These are phyloP conservation scores for Silurus aristotelis DNA, from an alignment of 2,797 vertebrate species.

Conservation along the genomic window DNA sequence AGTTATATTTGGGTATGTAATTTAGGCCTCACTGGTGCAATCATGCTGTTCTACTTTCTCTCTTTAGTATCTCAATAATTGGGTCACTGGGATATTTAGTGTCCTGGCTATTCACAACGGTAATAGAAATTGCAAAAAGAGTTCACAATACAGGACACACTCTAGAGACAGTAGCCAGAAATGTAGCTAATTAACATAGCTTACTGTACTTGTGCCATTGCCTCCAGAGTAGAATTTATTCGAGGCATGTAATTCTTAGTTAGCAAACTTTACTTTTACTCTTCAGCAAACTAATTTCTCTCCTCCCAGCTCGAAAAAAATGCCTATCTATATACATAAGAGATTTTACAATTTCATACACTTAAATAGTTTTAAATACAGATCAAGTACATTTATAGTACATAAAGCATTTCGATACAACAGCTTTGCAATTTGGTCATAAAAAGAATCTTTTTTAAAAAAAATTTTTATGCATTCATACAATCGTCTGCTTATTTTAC, in stretches of 20 bases:
- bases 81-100: constrained; percentile 40
- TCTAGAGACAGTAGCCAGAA: constrained; percentile 32
- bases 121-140: constrained; percentile 42
- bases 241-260: constrained; percentile 27
- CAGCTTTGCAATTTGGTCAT: constrained; percentile 49
- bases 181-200: constrained; percentile 39
- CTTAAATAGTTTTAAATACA: constrained; percentile 53
- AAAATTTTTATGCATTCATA: constrained; percentile 23
- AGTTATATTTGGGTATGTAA: constrained; percentile 43
- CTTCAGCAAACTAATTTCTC: constrained; percentile 62
- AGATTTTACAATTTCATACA: constrained; percentile 53
- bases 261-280: constrained; percentile 65
- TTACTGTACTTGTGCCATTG: constrained; percentile 17
- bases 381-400: constrained; percentile 52
- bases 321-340: constrained; percentile 66
- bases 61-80: constrained; percentile 48
- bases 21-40: constrained; percentile 33
- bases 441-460: constrained; percentile 52
- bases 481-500: constrained; percentile 2
- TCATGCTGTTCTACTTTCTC: constrained; percentile 53
- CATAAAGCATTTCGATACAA: constrained; percentile 55
- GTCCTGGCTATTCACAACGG: constrained; percentile 30
- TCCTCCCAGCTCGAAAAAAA: constrained; percentile 66
- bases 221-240: constrained; percentile 33
- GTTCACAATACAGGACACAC: constrained; percentile 40